Evolutionary conservation across 1,140 invertebrate genomes (phyloP).

Genomic region (Brachionus rotundiformis): DNA sequence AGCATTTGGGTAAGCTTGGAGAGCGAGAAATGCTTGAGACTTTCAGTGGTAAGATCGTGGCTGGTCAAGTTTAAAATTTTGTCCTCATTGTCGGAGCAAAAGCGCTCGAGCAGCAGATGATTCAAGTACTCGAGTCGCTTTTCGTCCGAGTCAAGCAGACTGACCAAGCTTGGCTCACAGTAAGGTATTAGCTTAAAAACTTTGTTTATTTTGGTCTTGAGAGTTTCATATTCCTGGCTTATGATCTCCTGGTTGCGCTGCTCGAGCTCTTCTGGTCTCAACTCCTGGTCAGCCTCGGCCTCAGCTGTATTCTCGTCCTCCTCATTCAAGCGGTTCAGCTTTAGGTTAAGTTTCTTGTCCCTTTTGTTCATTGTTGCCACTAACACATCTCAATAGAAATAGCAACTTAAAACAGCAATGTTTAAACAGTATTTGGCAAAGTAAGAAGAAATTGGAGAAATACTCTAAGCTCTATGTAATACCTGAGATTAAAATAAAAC

Average conservation of each 20-base stretch:
- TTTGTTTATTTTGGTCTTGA: not conserved
- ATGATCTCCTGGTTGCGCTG: not conserved
- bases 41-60: not conserved
- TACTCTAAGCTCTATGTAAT: not conserved
- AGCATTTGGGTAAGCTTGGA: not conserved
- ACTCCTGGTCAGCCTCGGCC: not conserved
- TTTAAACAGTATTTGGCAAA: not conserved
- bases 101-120: not conserved
- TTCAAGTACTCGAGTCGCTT: not conserved
- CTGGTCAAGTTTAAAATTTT: not conserved
- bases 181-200: not conserved
- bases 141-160: not conserved
- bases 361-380: conserved; percentile 34
- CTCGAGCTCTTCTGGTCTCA: not conserved
- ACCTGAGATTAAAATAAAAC: conserved; percentile 28
- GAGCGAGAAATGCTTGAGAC: not conserved
- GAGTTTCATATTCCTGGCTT: not conserved
- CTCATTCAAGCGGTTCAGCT: conserved; percentile 42
- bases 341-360: not conserved
- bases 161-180: not conserved
- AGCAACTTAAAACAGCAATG: not conserved
- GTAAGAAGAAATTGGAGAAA: not conserved
- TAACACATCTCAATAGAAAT: not conserved
- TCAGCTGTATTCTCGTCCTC: conserved; percentile 22
- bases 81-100: not conserved